Percentiles rank a stretch among this genome's conserved stretches.
These are phyloP conservation scores for Sitophilus oryzae DNA, from an alignment of 1,140 invertebrate species.

Conservation along the genomic window DNA sequence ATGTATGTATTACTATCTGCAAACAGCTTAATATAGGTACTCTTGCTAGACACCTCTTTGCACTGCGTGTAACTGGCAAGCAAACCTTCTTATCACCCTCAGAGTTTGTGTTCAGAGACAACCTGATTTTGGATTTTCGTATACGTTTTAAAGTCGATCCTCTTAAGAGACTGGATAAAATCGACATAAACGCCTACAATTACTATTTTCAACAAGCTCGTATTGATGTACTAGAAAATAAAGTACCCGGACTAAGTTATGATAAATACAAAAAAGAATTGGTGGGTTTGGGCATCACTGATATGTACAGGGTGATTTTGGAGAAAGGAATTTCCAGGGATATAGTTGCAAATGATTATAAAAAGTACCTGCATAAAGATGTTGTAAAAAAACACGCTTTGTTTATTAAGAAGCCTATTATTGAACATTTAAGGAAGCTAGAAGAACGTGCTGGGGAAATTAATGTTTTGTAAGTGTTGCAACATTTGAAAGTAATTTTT, in stretches of 20 bases:
- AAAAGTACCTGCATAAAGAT: slow-evolving; percentile 73
- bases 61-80: slow-evolving; percentile 55
- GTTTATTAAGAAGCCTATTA: slow-evolving; percentile 69
- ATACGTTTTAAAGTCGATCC: slow-evolving; percentile 69
- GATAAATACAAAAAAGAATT: slow-evolving; percentile 67
- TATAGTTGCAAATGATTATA: slow-evolving; percentile 67
- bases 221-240: slow-evolving; percentile 70
- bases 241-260: slow-evolving; percentile 70
- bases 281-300: slow-evolving; percentile 73
- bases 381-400: slow-evolving; percentile 65
- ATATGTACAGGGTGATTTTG: slow-evolving; percentile 75
- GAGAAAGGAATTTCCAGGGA: slow-evolving; percentile 61
- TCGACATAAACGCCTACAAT: slow-evolving; percentile 69
- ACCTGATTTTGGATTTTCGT: slow-evolving; percentile 63
- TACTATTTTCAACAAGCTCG: slow-evolving; percentile 82
- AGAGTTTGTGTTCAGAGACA: slow-evolving; percentile 46
- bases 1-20: slow-evolving; percentile 65
- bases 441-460: slow-evolving; percentile 50
- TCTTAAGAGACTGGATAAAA: slow-evolving; percentile 56
- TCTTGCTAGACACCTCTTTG: slow-evolving; percentile 69
- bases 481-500: no score
- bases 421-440: slow-evolving; percentile 58
- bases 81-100: slow-evolving; percentile 61
- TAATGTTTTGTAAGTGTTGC: no score
- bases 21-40: slow-evolving; percentile 65